Evolutionary conservation across 1,140 invertebrate genomes (phyloP), one percentile per base, ranked within the genome.

Genomic region (Stegodyphus dumicola): DNA sequence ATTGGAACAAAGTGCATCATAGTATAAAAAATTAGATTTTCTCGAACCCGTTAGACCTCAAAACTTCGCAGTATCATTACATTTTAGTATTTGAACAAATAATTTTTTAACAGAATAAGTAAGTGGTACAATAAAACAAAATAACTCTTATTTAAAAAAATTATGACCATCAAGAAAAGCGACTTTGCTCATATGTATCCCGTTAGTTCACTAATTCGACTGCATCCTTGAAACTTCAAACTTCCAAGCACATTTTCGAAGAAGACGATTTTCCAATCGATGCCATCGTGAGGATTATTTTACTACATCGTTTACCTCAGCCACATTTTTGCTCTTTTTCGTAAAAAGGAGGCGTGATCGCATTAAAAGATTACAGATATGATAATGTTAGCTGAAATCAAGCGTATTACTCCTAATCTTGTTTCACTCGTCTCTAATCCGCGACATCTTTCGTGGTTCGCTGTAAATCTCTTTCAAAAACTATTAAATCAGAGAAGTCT

Each of bases 381-480:
- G 73, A 77, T 76, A 85, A 85, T 85, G 81, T 77, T 77, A 74
- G 17, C 53, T 11, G 66, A 85, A 85, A 85, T 85, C 81, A 85
- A 85, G 73, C 73, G 74, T 85, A 85, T 85, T 76, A 85, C 77
- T 85, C 66, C 56, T 69, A 85, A 85, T 85, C 81, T 85, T 77
- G 81, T 85, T 85, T 77, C 74, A 56, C 33, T 77, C 49, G 13
- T 65, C 52, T 52, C 66, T 75, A 85, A 85, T 85, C 81, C 81
- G 74, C n/a, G 81, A 84, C 81, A 70, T 83, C 66, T 80, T 80
- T 80, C 33, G 33, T 80, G 77, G 66, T 81, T 53, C 65, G 7
- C 53, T 76, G 81, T 17, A 85, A 85, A 85, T 85, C 81, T 85
- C 81, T 77, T 85, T 85, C 81, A 85, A 85, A 85, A 85, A 85